Percentiles rank a stretch among this genome's conserved stretches.
Evolutionary conservation across 1,140 invertebrate species (phyloP).

Genomic region (Nomia melanderi): DNA sequence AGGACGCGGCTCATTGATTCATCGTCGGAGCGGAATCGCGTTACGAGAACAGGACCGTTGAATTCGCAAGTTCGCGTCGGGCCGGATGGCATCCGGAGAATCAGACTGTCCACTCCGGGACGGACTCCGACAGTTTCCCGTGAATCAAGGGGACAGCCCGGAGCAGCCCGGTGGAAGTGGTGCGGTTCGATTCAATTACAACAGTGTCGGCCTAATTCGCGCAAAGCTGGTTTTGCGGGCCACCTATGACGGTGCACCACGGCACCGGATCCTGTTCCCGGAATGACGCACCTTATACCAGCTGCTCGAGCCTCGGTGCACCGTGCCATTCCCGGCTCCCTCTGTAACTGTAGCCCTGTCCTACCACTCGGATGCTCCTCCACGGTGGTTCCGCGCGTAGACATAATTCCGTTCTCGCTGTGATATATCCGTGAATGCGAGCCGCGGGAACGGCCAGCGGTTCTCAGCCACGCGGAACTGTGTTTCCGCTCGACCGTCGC

Average conservation of each 20-base stretch:
- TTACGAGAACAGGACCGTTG: neutral
- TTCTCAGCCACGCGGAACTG: conserved; percentile 1
- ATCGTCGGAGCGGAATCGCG: neutral
- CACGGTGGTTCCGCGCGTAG: conserved; percentile 22
- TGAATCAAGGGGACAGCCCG: conserved; percentile 20
- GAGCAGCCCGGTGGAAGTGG: neutral
- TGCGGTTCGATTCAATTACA: conserved; percentile 59
- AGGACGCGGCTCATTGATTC: neutral
- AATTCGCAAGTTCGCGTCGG: neutral
- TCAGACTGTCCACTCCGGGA: neutral
- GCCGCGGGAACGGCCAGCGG: conserved; percentile 38
- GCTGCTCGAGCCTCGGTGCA: conserved; percentile 17
- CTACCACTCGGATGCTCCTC: conserved; percentile 32
- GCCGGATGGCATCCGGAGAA: neutral
- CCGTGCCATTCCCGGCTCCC: conserved; percentile 3
- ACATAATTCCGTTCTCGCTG: conserved; percentile 40
- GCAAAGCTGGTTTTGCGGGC: conserved; percentile 16
- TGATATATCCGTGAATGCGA: conserved; percentile 53
- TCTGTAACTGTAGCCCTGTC: conserved; percentile 33
- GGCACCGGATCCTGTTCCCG: conserved; percentile 30
- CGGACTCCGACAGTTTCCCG: neutral
- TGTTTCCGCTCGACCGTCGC: no score
- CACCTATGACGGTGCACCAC: conserved; percentile 13
- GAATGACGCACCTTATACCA: conserved; percentile 33
- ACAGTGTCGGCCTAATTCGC: conserved; percentile 46